These are phyloP conservation scores for Drusus annulatus DNA, from an alignment of 1,140 invertebrate genomes.

Conservation along the genomic window DNA sequence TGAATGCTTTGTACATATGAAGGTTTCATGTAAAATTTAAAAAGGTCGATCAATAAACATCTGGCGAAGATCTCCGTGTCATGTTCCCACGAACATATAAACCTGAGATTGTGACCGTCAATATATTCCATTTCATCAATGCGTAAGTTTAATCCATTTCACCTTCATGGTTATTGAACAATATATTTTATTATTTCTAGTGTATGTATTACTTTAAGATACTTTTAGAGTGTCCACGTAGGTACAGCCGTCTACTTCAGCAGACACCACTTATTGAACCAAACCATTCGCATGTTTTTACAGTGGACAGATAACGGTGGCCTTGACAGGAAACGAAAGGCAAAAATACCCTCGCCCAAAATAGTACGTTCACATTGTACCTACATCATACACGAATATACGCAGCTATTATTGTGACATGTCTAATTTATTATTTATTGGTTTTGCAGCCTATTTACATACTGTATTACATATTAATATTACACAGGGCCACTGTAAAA, in stretches of 20 bases:
- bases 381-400: not conserved
- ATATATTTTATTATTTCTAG: not conserved
- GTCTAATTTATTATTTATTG: slow-evolving; percentile 27
- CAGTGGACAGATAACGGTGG: slow-evolving; percentile 34
- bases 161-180: not conserved
- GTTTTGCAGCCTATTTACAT: slow-evolving; percentile 16
- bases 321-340: slow-evolving; percentile 38
- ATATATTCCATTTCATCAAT: too few species aligned
- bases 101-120: too few species aligned
- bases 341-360: slow-evolving; percentile 14
- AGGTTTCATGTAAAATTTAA: too few species aligned
- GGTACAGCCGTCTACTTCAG: not conserved
- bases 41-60: too few species aligned
- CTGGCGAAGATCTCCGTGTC: too few species aligned
- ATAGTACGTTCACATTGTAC: slow-evolving; percentile 39
- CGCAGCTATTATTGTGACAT: slow-evolving; percentile 21
- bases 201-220: not conserved
- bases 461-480: too few species aligned
- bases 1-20: too few species aligned
- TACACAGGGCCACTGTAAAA: too few species aligned
- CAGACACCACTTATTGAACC: not conserved
- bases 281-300: slow-evolving; percentile 16
- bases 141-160: too few species aligned
- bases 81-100: too few species aligned
- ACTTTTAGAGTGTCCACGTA: not conserved